phyloP scores from a whole-genome alignment of 2,113 vertebrate species.

The Oncorhynchus keta region DNA sequence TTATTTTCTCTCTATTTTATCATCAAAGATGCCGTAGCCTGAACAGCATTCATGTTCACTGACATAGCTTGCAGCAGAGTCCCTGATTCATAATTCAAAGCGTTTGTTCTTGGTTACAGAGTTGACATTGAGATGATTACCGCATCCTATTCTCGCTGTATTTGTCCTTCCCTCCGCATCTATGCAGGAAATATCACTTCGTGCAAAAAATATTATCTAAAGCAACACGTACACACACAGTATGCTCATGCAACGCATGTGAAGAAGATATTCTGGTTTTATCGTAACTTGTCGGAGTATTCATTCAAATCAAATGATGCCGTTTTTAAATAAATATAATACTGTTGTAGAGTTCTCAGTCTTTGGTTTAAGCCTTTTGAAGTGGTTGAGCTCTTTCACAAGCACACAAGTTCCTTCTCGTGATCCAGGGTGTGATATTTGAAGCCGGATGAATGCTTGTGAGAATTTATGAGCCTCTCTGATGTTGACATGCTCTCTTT shows the following conservation, averaged over 20 bases:
- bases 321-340: no score
- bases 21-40: conserved; percentile 32
- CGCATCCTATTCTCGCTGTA: background rate
- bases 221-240: background rate
- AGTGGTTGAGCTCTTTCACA: background rate
- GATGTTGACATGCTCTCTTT: conserved; percentile 41
- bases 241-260: background rate
- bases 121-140: conserved; percentile 57
- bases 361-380: no score
- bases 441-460: conserved; percentile 40
- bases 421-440: conserved; percentile 21
- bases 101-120: conserved; percentile 37
- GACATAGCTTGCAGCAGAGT: conserved; percentile 23
- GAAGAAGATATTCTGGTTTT: background rate
- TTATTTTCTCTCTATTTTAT: conserved; percentile 41
- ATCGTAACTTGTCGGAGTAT: no score
- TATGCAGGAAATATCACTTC: background rate
- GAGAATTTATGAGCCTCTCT: conserved; percentile 52
- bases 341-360: no score
- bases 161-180: conserved; percentile 35
- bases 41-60: conserved; percentile 23
- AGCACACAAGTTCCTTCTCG: conserved; percentile 21
- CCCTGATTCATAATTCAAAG: conserved; percentile 63
- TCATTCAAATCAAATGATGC: background rate
- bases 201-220: background rate